Evolutionary conservation across 92 coral and sea anemone species (phyloP), one percentile per base, ranked within the genome.

Genomic region (Palythoa grandis): DNA sequence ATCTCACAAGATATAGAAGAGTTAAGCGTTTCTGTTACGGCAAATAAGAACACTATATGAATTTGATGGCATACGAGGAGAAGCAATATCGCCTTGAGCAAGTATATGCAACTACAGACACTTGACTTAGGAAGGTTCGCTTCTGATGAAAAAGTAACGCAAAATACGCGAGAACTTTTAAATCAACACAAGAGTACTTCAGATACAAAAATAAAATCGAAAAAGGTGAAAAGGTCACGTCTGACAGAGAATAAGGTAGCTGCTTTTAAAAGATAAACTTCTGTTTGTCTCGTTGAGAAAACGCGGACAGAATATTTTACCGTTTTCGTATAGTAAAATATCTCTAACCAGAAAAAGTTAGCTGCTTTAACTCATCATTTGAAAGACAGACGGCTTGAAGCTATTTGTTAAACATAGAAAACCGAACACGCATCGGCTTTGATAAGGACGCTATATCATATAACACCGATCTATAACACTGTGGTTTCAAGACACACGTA

Each of bases 151-250:
- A 60, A 15, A 38, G 74, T 67, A 80, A 80, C 85, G 85, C 74
- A 23, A 25, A 80, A n/a, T 47, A 74, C 74, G 85, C 43, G 74
- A 80, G 74, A 43, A 48, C 29, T 13, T 53, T 22, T 47, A 25
- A 22, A 68, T 80, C 38, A 67, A 66, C 25, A 80, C 85, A 66
- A 65, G 74, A 48, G 56, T 40, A 79, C 71, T 80, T 63, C 61
- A 80, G 52, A 70, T 54, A 43, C 74, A 52, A 80, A 52, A 23
- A n/a, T 54, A 58, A 76, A 76, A 76, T 35, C 66, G 16, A 65
- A 50, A 66, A 80, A 67, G 85, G 85, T 80, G 57, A 80, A 80
- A 66, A 80, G 85, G 85, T 80, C 85, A 80, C 22, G 85, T 66
- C 85, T 65, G 35, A 39, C 39, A 66, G 43, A 23, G 74, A 80